Evolutionary conservation across 2,797 vertebrate genomes (phyloP).

Genomic region (Macropus fuliginosus): DNA sequence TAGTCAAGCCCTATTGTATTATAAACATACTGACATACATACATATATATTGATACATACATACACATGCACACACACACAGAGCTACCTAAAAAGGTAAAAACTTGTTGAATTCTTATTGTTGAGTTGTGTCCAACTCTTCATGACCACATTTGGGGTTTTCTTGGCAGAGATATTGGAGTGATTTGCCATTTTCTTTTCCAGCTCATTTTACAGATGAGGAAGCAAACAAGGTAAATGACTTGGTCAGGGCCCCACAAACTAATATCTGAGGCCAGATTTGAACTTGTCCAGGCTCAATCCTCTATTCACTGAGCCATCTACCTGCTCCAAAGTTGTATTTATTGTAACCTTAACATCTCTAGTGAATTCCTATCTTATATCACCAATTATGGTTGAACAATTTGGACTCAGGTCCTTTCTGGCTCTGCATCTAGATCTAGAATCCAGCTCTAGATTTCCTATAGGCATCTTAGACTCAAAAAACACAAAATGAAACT

Average conservation of each 20-base stretch:
- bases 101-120: not conserved
- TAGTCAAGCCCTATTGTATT: not conserved
- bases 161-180: not conserved
- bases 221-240: not conserved
- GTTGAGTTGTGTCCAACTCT: not conserved
- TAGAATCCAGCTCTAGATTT: not conserved
- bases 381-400: not conserved
- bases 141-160: not conserved
- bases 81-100: not conserved
- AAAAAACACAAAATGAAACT: not conserved
- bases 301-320: not conserved
- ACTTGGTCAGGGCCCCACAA: not conserved
- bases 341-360: not conserved
- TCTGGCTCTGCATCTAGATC: not conserved
- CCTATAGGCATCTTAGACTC: not conserved
- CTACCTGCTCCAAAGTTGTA: not conserved
- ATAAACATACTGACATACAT: no score
- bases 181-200: not conserved
- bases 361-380: not conserved
- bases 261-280: not conserved
- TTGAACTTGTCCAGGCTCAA: not conserved
- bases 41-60: no score
- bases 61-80: no score
- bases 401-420: not conserved
- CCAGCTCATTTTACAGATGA: not conserved